A percentile compares a stretch with the other conserved stretches of the same genome.
Evolutionary conservation across 1,140 invertebrate genomes (phyloP).

Genomic region (Vanessa tameamea): DNA sequence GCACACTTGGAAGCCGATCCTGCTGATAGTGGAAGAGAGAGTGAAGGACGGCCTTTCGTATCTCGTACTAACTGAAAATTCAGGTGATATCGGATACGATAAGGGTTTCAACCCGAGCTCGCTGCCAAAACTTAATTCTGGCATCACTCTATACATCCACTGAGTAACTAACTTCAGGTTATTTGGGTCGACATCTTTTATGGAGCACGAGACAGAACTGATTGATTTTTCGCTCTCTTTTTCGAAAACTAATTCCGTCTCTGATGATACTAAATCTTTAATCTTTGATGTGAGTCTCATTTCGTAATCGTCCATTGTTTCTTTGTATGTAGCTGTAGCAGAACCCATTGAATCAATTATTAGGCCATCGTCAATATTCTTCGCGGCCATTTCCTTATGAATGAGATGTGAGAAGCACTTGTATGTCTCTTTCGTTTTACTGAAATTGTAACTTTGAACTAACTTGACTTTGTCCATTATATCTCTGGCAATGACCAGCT

Average conservation of each 20-base stretch:
- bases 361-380: conserved; percentile 56
- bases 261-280: conserved; percentile 64
- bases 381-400: conserved; percentile 64
- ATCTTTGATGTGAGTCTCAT: conserved; percentile 66
- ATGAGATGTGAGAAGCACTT: conserved; percentile 59
- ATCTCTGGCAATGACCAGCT: conserved; percentile 59
- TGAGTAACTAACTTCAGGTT: conserved; percentile 60
- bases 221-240: conserved; percentile 53
- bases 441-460: conserved; percentile 69
- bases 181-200: conserved; percentile 65
- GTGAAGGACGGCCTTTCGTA: conserved; percentile 57
- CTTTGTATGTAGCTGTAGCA: conserved; percentile 64
- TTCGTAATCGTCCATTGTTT: conserved; percentile 53
- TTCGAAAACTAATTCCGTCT: conserved; percentile 65
- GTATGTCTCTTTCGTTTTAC: conserved; percentile 59
- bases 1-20: conserved; percentile 62
- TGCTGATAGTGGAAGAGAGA: conserved; percentile 61
- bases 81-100: conserved; percentile 44
- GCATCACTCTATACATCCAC: conserved; percentile 61
- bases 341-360: conserved; percentile 63
- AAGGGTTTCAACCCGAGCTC: conserved; percentile 53
- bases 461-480: conserved; percentile 67
- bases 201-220: conserved; percentile 54
- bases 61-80: conserved; percentile 57
- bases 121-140: conserved; percentile 56